Conservation (phyloP, 2,888 invertebrate species). For the Mystacides longicornis region DNA sequence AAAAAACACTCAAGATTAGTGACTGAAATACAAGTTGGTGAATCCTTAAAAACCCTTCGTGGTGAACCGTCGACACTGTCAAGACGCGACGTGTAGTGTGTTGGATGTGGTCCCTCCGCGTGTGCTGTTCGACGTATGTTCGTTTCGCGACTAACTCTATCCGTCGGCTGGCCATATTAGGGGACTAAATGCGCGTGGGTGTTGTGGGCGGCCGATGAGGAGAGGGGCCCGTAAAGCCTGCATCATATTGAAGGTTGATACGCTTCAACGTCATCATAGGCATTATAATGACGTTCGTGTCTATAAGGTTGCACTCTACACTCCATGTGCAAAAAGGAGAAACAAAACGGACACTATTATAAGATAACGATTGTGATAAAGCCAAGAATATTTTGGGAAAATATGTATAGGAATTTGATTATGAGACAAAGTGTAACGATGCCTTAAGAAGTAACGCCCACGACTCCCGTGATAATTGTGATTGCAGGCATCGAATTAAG, state of each 20-base stretch:
- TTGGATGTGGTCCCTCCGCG: constrained; percentile 6
- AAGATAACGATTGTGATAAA: too few relatives aligned
- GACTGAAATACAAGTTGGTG: too few relatives aligned
- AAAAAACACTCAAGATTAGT: too few relatives aligned
- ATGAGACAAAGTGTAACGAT: too few relatives aligned
- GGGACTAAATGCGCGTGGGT: constrained; percentile 10
- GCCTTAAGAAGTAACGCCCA: too few relatives aligned
- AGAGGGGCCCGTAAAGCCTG: constrained; percentile 1
- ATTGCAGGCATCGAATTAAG: constrained; percentile 1
- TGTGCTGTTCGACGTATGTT: constrained; percentile 19
- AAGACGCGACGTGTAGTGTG: constrained; percentile 3
- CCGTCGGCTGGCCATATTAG: constrained; percentile 12
- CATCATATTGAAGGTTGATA: constrained; percentile 1
- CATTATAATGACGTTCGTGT: too few relatives aligned
- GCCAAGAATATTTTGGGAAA: too few relatives aligned
- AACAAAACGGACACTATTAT: too few relatives aligned
- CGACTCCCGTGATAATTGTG: neutral
- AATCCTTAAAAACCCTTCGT: too few relatives aligned
- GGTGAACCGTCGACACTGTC: neutral
- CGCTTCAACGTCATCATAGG: neutral
- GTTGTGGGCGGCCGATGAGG: constrained; percentile 6
- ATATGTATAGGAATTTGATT: too few relatives aligned
- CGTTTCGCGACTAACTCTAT: constrained; percentile 24
- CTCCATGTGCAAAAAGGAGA: too few relatives aligned
- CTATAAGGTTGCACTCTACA: too few relatives aligned